phyloP scores from a whole-genome alignment of 2,113 vertebrate genomes.

The Parotia lawesii region DNA sequence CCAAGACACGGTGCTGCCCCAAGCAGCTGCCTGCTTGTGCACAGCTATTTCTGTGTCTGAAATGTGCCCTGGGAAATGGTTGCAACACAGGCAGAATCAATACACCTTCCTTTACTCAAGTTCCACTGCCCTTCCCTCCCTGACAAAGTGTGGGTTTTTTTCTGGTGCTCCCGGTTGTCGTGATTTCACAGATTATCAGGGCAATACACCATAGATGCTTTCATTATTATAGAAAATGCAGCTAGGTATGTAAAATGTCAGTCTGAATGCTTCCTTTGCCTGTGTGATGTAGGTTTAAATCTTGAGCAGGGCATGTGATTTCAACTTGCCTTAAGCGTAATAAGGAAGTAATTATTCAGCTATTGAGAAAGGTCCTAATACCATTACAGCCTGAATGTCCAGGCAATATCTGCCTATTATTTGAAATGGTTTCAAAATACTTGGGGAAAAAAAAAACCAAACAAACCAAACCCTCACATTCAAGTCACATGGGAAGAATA shows the following conservation, averaged over 20 bases:
- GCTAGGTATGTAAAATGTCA: constrained; percentile 47
- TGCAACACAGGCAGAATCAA: background rate
- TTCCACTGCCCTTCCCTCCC: background rate
- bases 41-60: background rate
- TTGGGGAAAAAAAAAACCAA: background rate
- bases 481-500: constrained; percentile 69
- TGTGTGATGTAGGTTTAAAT: constrained; percentile 36
- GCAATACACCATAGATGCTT: background rate
- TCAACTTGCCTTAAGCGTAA: constrained; percentile 45
- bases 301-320: constrained; percentile 49
- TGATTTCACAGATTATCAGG: constrained; percentile 42
- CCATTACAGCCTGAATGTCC: constrained; percentile 48
- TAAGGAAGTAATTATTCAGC: constrained; percentile 66
- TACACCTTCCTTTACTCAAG: accelerated
- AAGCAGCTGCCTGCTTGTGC: background rate
- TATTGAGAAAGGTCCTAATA: constrained; percentile 58
- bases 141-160: background rate
- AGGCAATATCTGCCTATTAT: constrained; percentile 55
- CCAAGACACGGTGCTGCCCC: accelerated
- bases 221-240: background rate
- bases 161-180: background rate
- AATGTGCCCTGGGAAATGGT: background rate
- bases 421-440: constrained; percentile 68
- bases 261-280: constrained; percentile 6
- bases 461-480: constrained; percentile 24